phyloP scores from a whole-genome alignment of 2,797 vertebrate species.

The Acridotheres tristis region DNA sequence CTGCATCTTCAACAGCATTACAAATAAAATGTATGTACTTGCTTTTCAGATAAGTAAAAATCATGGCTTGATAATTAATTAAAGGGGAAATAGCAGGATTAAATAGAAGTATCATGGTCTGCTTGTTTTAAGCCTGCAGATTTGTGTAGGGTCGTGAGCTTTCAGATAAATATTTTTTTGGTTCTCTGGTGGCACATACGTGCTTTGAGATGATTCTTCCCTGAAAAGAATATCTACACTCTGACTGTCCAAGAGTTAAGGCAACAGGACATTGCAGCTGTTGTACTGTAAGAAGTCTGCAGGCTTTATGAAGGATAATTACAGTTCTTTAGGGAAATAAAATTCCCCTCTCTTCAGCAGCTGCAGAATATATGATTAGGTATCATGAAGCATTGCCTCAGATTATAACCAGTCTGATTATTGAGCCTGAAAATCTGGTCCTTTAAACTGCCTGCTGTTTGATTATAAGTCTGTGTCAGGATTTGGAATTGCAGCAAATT shows the following conservation, averaged over 20 bases:
- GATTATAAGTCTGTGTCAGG: background rate
- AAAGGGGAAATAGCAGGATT: background rate
- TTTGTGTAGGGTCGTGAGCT: background rate
- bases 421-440: background rate
- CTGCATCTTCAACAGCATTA: background rate
- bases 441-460: background rate
- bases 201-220: background rate
- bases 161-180: background rate
- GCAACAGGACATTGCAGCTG: background rate
- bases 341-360: background rate
- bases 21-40: background rate
- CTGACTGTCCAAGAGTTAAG: background rate
- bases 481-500: background rate
- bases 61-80: background rate
- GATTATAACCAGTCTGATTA: conserved; percentile 9
- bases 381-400: background rate
- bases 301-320: background rate
- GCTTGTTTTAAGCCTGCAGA: background rate
- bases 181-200: rapidly evolving
- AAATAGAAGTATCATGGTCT: background rate
- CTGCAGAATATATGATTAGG: background rate
- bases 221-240: background rate
- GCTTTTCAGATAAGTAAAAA: background rate
- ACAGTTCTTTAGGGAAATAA: background rate
- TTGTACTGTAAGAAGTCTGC: background rate